Base-by-base conservation (phyloP, 1,140 invertebrate species). In the Drosophila simulans region DNA sequence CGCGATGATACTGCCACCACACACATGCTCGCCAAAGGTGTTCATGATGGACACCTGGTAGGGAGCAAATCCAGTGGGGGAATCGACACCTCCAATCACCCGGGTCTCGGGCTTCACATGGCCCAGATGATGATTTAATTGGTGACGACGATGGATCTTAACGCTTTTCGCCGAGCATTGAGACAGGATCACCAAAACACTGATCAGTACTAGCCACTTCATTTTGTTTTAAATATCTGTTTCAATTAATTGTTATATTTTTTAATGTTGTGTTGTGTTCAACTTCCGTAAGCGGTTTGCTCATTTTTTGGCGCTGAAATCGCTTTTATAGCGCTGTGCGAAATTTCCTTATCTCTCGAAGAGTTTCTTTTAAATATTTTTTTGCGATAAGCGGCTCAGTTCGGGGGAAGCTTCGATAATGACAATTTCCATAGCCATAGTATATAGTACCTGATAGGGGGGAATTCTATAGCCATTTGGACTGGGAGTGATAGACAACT, bases 11-110 rank as follows among this genome's bases (percentile, higher is more conserved):
- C 92, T 91, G 56, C 93, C 93, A 7, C 93, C 93, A 58, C 93
- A 93, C 5, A 92, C 84, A 76, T 93, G 92, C 53, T 88, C 77
- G 1, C 82, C 82, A 40, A 83, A 77, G 1, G 60, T 77, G 46
- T 31, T 91, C 72, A 91, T 86, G n/a, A 93, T 84, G 34, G 93
- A 93, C 15, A 93, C 91, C 57, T 93, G 92, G 63, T 92, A 93
- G 48, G 93, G 93, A 13, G 90, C 90, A n/a, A 60, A 78, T n/a
- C 89, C 92, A 12, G 75, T 71, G 11, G 81, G 27, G 4, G 93
- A 93, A 27, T 85, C 89, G 5, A 48, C n/a, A 22, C 93, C 93
- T 7, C 93, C 93, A 1, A 93, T 83, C 17, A 94, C 80, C 12
- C 92, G 81, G 4, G 71, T 48, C 53, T 90, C 80, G 0, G 85